phyloP scores from a whole-genome alignment of 1,140 invertebrate genomes.

The Eubasilissa regina region DNA sequence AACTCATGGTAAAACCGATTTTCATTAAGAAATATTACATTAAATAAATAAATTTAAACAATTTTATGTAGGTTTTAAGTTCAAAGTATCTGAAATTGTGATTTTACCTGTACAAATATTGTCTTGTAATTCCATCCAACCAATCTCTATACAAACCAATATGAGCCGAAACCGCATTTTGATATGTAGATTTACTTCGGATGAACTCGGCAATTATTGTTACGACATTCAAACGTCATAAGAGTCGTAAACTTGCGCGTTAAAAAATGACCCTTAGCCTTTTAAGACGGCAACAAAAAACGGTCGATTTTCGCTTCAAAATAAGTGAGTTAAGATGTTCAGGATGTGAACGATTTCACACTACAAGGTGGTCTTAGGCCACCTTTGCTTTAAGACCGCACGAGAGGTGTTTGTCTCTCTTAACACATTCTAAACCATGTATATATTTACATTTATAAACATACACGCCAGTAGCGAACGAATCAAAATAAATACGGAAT shows the following conservation, averaged over 20 bases:
- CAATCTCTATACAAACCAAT: slow-evolving; percentile 46
- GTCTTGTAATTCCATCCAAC: slow-evolving; percentile 11
- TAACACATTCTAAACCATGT: slow-evolving; percentile 15
- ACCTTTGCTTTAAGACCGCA: slow-evolving; percentile 40
- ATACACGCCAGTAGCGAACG: not conserved
- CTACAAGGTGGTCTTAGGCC: slow-evolving; percentile 43
- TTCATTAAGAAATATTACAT: too few species aligned
- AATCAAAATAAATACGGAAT: not conserved
- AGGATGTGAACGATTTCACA: slow-evolving; percentile 22
- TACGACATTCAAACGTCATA: not conserved
- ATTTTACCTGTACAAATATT: not conserved
- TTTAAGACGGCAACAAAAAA: not conserved
- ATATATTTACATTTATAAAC: too few species aligned
- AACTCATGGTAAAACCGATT: too few species aligned
- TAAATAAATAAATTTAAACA: too few species aligned
- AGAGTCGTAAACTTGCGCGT: not conserved
- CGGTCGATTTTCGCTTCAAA: not conserved
- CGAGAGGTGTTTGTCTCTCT: slow-evolving; percentile 24
- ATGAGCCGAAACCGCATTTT: slow-evolving; percentile 48
- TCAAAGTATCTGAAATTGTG: too few species aligned
- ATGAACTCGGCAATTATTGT: slow-evolving; percentile 37
- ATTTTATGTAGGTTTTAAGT: too few species aligned
- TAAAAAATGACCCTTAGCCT: not conserved
- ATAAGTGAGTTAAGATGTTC: not conserved
- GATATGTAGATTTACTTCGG: slow-evolving; percentile 50